Conservation (phyloP, 1,140 invertebrate species). For the Drosophila pallidifrons region DNA sequence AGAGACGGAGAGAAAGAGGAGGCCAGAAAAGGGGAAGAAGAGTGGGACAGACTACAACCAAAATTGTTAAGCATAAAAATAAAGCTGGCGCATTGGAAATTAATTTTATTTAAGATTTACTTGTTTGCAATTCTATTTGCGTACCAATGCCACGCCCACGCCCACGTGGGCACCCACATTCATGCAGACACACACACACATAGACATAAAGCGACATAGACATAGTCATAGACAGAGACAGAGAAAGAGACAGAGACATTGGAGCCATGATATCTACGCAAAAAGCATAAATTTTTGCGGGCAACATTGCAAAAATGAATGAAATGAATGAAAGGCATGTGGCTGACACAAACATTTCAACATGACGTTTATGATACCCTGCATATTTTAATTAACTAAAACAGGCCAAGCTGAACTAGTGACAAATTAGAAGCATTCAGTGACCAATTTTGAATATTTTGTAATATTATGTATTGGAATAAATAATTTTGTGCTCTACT, state of each 20-base stretch:
- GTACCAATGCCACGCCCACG: constrained; percentile 37
- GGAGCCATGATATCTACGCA: constrained; percentile 6
- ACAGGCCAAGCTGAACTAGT: not conserved
- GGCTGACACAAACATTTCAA: constrained; percentile 10
- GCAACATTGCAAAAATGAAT: constrained; percentile 22
- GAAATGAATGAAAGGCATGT: constrained; percentile 21
- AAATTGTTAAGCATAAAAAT: constrained; percentile 21
- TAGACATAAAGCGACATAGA: not conserved
- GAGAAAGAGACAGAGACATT: not conserved
- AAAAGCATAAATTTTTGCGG: constrained; percentile 20
- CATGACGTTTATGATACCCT: constrained; percentile 20
- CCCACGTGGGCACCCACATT: not conserved
- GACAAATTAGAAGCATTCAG: not conserved
- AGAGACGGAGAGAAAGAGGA: not conserved
- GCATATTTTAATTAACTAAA: not conserved
- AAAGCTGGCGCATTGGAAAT: constrained; percentile 58
- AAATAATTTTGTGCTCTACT: too few species aligned
- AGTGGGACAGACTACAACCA: not conserved
- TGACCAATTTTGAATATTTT: too few species aligned
- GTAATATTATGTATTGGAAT: too few species aligned
- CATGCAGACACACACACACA: not conserved
- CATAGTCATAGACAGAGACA: not conserved
- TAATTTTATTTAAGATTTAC: constrained; percentile 78
- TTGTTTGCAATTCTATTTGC: constrained; percentile 77
- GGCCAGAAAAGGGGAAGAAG: not conserved